phyloP scores from a whole-genome alignment of 1,140 invertebrate genomes.

The Drosophila melanogaster region Release_6_plus_ISO1_MT NT_037436.4:21087001-21087500 shows the following conservation, averaged over 20 bases:
- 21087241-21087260: constrained; percentile 2
- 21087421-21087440: too few species aligned
- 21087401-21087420: too few species aligned
- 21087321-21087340: background rate
- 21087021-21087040: constrained; percentile 2
- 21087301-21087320: background rate
- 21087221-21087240: constrained; percentile 13
- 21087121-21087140: constrained; percentile 30
- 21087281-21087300: background rate
- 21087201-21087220: constrained; percentile 21
- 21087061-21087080: constrained; percentile 23
- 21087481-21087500: background rate
- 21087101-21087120: constrained; percentile 8
- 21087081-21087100: constrained; percentile 35
- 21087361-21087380: background rate
- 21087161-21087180: constrained; percentile 12
- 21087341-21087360: background rate
- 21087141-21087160: constrained; percentile 21
- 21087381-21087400: too few species aligned
- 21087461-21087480: too few species aligned
- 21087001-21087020: constrained; percentile 10
- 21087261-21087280: background rate
- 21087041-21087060: constrained; percentile 19
- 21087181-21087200: background rate
- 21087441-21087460: too few species aligned